phyloP scores from a whole-genome alignment of 1,140 invertebrate genomes.

The Drosophila novamexicana region DNA sequence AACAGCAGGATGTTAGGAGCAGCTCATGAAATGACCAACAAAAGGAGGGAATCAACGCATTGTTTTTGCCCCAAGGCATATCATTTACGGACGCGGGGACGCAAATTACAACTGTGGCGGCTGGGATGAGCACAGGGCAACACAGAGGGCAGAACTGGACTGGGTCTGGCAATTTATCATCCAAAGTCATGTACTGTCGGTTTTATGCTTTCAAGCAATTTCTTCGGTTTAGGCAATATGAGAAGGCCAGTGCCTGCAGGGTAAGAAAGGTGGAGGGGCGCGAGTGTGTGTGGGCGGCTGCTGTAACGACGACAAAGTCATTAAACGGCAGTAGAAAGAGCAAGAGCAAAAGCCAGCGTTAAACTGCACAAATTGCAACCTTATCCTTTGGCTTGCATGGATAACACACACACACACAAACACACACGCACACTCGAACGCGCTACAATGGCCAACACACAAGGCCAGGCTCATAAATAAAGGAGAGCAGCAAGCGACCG shows the following conservation, averaged over 20 bases:
- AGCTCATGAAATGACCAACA: slow-evolving; percentile 67
- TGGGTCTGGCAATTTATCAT: slow-evolving; percentile 73
- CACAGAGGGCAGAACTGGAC: slow-evolving; percentile 8
- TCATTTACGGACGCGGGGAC: slow-evolving; percentile 66
- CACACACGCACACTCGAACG: not conserved
- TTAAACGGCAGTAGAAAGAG: slow-evolving; percentile 60
- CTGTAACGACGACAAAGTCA: slow-evolving; percentile 74
- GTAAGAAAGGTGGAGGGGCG: slow-evolving; percentile 33
- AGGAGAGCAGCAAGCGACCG: slow-evolving; percentile 15
- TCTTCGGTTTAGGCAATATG: slow-evolving; percentile 77
- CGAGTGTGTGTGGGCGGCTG: slow-evolving; percentile 29
- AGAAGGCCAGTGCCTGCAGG: slow-evolving; percentile 47
- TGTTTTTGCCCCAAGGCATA: slow-evolving; percentile 54
- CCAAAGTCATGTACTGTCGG: slow-evolving; percentile 82
- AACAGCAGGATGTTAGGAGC: not conserved
- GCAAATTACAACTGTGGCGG: slow-evolving; percentile 69
- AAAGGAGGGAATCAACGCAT: slow-evolving; percentile 23
- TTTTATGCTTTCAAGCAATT: slow-evolving; percentile 82
- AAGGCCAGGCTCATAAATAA: slow-evolving; percentile 75
- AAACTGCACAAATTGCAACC: slow-evolving; percentile 83
- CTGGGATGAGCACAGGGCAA: not conserved
- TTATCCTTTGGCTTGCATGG: slow-evolving; percentile 50
- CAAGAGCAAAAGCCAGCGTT: slow-evolving; percentile 76
- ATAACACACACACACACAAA: slow-evolving; percentile 16
- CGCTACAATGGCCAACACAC: slow-evolving; percentile 43